A percentile compares a stretch with the other conserved stretches of the same genome.
Conservation (phyloP, 2,888 invertebrate genomes). For the Eupithecia abbreviata region DNA sequence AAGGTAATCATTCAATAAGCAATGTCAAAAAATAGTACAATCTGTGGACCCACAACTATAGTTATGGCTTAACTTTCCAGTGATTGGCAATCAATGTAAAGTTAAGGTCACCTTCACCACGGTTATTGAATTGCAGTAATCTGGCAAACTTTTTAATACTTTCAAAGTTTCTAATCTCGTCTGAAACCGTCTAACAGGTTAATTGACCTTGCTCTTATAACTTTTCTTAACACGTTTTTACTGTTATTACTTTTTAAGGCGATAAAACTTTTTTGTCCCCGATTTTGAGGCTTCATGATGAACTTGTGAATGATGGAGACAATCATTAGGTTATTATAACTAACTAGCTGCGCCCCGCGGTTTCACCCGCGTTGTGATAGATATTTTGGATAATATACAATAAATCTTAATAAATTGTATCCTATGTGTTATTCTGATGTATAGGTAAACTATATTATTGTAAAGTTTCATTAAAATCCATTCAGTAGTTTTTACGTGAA, state of each 20-base stretch:
- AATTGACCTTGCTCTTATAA: conserved; percentile 22
- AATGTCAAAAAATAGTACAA: no score
- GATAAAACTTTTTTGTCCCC: not conserved
- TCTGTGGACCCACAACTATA: no score
- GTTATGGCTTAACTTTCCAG: no score
- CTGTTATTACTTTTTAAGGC: conserved; percentile 6
- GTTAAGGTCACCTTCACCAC: conserved; percentile 7
- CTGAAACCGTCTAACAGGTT: conserved; percentile 22
- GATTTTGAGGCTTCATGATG: not conserved
- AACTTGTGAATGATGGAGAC: not conserved
- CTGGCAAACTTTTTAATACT: conserved; percentile 28
- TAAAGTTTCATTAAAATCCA: no score
- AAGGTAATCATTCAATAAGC: no score
- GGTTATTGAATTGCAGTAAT: conserved; percentile 27
- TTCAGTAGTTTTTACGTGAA: no score
- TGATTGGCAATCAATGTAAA: conserved; percentile 1
- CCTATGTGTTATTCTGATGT: no score
- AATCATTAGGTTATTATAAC: not conserved
- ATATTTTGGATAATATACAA: no score
- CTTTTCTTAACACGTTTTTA: conserved; percentile 16
- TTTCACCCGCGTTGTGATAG: no score
- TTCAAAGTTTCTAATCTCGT: conserved; percentile 24
- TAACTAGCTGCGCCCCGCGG: no score
- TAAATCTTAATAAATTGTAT: no score
- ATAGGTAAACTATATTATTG: no score